Evolutionary conservation across 2,888 invertebrate genomes (phyloP), one percentile per base, ranked within the genome.

Genomic region (Amiota minor): DNA sequence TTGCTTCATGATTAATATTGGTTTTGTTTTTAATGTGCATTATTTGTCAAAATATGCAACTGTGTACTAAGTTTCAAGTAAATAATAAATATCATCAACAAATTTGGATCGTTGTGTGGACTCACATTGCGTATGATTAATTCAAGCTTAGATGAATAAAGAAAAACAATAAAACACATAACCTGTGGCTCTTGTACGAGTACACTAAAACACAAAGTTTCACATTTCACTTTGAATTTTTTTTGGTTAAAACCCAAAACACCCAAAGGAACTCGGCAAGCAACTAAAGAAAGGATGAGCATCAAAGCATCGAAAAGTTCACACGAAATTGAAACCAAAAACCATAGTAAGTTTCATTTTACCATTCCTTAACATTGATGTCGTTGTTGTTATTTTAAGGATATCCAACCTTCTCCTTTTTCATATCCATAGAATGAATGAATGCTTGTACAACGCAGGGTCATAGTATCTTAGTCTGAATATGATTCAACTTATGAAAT

Each of bases 261-360:
- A 2, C 35, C 53, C 53, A 50, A 50, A 4, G 18, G 16, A 16
- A 23, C 16, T 68, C 53, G 47, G 23, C 9, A 18, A 49, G n/a
- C 35, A n/a, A n/a, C 12, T 47, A n/a, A 50, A 49, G 35, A 50
- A 18, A 68, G 35, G 35, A 35, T 35, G 35, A 35, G 35, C 35
- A 35, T 35, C 9, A 68, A 68, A 35, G 53, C 20, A 47, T 11
- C 6, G n/a, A 20, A 65, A 65, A 50, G 50, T 68, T 50, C 67
- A 68, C 67, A 68, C 67, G 50, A 68, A 68, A 68, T 68, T 68
- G 50, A 68, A 68, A 68, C 50, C 67, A n/a, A 62, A 46, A 68
- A 68, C 23, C 65, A 9, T 18, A 67, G n/a, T 12, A 64, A 35
- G 45, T 45, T 11, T 16, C 18, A 16, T 9, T 16, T 16, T 20